These are phyloP conservation scores for Helogale parvula DNA, from an alignment of 2,113 vertebrate genomes.

Conservation along the genomic window DNA sequence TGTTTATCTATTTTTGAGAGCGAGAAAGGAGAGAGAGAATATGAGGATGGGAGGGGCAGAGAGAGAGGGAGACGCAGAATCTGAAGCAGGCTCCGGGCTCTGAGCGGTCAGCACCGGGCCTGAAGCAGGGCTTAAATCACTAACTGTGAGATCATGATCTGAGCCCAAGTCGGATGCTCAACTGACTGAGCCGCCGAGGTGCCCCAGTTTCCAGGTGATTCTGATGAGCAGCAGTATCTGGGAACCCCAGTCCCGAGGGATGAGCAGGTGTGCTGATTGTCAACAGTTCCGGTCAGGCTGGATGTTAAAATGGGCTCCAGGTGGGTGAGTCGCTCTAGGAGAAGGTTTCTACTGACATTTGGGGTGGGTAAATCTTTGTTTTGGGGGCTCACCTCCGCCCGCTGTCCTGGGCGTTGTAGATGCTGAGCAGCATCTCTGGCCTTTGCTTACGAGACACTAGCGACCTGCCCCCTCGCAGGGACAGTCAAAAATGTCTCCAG, in stretches of 20 bases:
- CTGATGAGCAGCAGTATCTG: background rate
- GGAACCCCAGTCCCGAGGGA: background rate
- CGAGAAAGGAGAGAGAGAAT: too few species aligned
- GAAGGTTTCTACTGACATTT: background rate
- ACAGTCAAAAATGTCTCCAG: background rate
- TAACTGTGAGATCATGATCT: too few species aligned
- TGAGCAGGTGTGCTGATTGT: background rate
- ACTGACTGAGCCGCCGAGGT: too few species aligned
- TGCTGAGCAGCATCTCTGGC: background rate
- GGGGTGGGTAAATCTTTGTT: background rate
- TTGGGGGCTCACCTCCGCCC: too few species aligned
- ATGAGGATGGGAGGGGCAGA: too few species aligned
- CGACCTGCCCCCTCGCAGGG: background rate
- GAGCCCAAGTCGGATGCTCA: too few species aligned
- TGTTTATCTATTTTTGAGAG: too few species aligned
- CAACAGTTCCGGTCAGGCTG: background rate
- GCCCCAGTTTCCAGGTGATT: background rate
- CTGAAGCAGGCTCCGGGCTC: too few species aligned
- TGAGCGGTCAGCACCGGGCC: too few species aligned
- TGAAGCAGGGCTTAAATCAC: too few species aligned
- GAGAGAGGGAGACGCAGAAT: too few species aligned
- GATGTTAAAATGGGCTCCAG: background rate
- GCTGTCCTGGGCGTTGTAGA: background rate
- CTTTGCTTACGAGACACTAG: background rate
- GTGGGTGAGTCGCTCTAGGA: background rate